Percentiles rank a stretch among this genome's conserved stretches.
Conservation (phyloP, 2,797 vertebrate species). For the Lagorchestes hirsutus region DNA sequence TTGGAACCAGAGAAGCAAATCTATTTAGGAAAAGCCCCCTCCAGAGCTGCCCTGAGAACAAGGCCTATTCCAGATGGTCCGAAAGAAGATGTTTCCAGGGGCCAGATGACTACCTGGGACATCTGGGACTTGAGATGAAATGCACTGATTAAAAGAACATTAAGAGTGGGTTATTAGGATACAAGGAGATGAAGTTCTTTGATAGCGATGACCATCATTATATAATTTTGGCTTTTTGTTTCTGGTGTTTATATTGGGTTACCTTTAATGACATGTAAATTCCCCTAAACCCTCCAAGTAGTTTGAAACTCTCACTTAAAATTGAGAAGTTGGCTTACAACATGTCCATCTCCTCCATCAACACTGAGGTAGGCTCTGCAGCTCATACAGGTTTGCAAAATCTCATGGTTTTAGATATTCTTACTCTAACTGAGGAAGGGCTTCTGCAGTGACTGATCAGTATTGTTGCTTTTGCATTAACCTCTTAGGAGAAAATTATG, state of each 20-base stretch:
- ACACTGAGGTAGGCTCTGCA: neutral
- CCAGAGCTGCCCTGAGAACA: neutral
- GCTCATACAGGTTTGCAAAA: neutral
- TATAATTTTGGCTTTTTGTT: neutral
- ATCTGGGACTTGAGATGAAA: neutral
- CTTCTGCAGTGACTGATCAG: neutral
- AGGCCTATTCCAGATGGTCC: neutral
- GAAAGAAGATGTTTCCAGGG: neutral
- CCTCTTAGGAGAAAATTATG: neutral
- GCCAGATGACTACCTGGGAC: too few species aligned
- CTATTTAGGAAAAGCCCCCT: neutral
- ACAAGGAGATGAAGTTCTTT: neutral
- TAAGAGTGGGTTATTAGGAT: neutral
- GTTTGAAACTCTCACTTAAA: neutral
- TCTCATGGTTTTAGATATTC: neutral
- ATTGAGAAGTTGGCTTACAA: neutral
- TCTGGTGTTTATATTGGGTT: neutral
- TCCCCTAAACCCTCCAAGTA: neutral
- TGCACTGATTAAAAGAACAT: neutral
- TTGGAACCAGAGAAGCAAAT: neutral
- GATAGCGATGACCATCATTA: neutral
- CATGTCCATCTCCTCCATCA: neutral
- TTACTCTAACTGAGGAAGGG: neutral
- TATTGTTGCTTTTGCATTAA: neutral
- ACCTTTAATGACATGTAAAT: neutral